Evolutionary conservation across 2,888 invertebrate genomes (phyloP).

Genomic region (Melanostoma scalare): DNA sequence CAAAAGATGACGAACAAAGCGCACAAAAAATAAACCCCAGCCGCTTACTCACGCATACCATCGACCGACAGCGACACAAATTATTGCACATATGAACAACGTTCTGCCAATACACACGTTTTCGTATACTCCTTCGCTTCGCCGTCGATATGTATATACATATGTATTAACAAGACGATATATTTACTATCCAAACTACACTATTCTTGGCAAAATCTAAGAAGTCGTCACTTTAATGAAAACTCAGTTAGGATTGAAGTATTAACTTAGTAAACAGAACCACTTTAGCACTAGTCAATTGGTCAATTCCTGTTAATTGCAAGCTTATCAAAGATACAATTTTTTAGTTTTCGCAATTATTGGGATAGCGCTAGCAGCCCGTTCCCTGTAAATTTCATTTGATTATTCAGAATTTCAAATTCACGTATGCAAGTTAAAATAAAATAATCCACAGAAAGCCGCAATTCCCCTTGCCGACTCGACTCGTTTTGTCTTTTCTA

Average conservation of each 20-base stretch:
- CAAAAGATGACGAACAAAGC: constrained; percentile 72
- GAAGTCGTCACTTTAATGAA: background rate
- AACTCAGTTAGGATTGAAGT: too few species aligned
- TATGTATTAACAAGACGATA: constrained; percentile 38
- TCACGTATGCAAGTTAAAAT: constrained; percentile 35
- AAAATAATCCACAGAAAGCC: constrained; percentile 53
- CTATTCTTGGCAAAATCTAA: constrained; percentile 34
- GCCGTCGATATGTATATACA: constrained; percentile 15
- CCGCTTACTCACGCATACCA: constrained; percentile 70
- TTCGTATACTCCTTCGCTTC: constrained; percentile 56
- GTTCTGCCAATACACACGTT: constrained; percentile 60
- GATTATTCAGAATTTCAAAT: constrained; percentile 20
- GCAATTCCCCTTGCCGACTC: constrained; percentile 44
- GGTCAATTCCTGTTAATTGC: too few species aligned
- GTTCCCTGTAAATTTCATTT: constrained; percentile 35
- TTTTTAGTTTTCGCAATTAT: constrained; percentile 1
- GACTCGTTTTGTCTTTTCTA: background rate
- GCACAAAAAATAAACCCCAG: constrained; percentile 71
- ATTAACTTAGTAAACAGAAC: too few species aligned
- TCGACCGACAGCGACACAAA: constrained; percentile 1
- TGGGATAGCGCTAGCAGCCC: background rate
- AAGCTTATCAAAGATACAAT: too few species aligned
- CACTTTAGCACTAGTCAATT: too few species aligned
- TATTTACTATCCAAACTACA: constrained; percentile 31
- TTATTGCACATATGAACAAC: constrained; percentile 57